A percentile compares a stretch with the other conserved stretches of the same genome.
phyloP scores from a whole-genome alignment of 2,113 vertebrate species.

The Crocuta crocuta region DNA sequence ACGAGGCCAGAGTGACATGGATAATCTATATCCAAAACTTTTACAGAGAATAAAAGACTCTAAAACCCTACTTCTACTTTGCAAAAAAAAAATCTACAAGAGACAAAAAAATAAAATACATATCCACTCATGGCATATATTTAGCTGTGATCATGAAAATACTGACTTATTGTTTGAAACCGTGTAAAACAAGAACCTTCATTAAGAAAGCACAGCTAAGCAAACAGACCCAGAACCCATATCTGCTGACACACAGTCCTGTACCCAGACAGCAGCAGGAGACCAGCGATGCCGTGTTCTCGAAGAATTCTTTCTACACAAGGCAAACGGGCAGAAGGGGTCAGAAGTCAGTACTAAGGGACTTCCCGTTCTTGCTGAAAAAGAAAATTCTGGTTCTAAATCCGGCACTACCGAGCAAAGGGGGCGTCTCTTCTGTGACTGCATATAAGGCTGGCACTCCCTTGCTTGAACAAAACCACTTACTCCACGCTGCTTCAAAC shows the following conservation, averaged over 20 bases:
- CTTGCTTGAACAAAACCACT: slow-evolving; percentile 28
- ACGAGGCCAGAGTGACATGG: background rate
- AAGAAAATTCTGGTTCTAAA: slow-evolving; percentile 49
- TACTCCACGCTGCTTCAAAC: background rate
- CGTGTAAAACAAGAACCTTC: background rate
- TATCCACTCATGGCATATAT: background rate
- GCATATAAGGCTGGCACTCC: background rate
- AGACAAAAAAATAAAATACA: background rate
- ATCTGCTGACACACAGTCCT: background rate
- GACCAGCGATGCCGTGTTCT: background rate
- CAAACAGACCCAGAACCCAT: background rate
- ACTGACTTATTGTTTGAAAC: background rate
- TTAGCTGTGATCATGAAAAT: slow-evolving; percentile 43
- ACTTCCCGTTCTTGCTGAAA: slow-evolving; percentile 51
- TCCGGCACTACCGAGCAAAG: background rate
- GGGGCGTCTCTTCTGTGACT: slow-evolving; percentile 13
- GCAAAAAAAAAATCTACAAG: background rate
- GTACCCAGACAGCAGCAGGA: background rate
- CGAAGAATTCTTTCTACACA: slow-evolving; percentile 40
- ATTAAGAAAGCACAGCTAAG: background rate
- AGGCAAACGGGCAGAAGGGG: background rate
- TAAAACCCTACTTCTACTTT: background rate
- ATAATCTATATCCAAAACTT: background rate
- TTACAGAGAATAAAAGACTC: background rate
- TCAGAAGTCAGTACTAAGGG: background rate